Evolutionary conservation across 2,888 invertebrate genomes (phyloP).

Genomic region (Steromphala cineraria): DNA sequence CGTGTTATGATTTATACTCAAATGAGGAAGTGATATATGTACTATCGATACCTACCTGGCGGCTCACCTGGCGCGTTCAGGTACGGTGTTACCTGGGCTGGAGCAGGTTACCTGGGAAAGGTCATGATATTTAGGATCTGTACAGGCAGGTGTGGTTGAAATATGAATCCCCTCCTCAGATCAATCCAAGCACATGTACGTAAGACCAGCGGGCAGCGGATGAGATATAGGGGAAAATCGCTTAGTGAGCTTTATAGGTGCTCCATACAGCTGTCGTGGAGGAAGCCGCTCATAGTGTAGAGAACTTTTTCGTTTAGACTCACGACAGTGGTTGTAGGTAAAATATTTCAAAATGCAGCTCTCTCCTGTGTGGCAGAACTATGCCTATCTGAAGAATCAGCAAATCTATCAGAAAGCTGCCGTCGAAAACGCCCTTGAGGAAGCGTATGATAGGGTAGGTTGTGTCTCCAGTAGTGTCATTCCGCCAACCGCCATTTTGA

Average conservation of each 20-base stretch:
- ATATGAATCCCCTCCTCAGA: neutral
- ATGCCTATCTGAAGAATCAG: slow-evolving; percentile 7
- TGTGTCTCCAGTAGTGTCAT: neutral
- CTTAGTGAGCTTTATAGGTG: neutral
- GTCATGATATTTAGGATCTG: slow-evolving; percentile 1
- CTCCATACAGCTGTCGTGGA: neutral
- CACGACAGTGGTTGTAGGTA: slow-evolving; percentile 9
- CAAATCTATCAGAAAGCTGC: neutral
- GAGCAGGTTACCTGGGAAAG: neutral
- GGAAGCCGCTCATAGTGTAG: neutral
- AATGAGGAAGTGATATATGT: neutral
- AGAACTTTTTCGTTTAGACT: neutral
- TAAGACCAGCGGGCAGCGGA: neutral
- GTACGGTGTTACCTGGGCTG: neutral
- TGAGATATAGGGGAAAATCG: neutral
- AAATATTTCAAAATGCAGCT: neutral
- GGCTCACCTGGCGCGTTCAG: neutral
- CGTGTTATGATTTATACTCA: neutral
- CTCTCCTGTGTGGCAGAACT: neutral
- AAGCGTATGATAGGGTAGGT: slow-evolving; percentile 4
- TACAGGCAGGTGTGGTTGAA: neutral
- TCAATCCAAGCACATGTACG: neutral
- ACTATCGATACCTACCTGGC: neutral
- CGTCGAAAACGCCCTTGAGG: slow-evolving; percentile 4
- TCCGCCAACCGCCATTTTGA: neutral